Conservation (phyloP, 2,113 vertebrate species). For the Psilopsiagon aymara region DNA sequence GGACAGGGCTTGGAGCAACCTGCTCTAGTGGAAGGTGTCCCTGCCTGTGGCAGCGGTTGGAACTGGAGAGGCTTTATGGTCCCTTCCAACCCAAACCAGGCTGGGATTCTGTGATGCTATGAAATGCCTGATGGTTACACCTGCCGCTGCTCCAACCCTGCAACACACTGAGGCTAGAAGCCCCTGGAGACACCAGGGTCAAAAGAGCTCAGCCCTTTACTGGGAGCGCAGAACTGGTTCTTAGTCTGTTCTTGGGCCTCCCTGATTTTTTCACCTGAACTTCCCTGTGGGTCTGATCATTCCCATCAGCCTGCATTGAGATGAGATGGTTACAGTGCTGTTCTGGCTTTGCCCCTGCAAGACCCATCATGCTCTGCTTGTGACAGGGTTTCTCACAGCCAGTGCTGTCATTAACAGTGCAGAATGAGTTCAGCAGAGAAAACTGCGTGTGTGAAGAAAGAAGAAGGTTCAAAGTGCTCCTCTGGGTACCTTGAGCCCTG, state of each 20-base stretch:
- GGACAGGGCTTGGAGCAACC: too few relatives aligned
- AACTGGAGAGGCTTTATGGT: neutral
- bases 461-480: neutral
- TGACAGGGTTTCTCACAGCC: neutral
- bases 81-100: neutral
- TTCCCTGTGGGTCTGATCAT: neutral
- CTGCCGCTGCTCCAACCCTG: neutral
- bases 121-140: neutral
- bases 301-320: neutral
- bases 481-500: neutral
- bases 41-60: too few relatives aligned
- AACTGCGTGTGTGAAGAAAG: neutral
- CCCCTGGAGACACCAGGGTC: neutral
- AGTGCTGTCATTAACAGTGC: neutral
- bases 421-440: neutral
- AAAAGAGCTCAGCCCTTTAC: neutral
- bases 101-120: neutral
- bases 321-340: neutral
- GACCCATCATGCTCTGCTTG: fast-evolving
- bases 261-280: neutral
- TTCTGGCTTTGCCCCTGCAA: neutral
- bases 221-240: neutral
- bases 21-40: too few relatives aligned
- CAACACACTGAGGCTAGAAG: neutral
- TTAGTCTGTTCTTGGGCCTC: neutral